These are phyloP conservation scores for Sinocyclocheilus anshuiensis DNA, from an alignment of 2,113 vertebrate species.

Conservation along the genomic window DNA sequence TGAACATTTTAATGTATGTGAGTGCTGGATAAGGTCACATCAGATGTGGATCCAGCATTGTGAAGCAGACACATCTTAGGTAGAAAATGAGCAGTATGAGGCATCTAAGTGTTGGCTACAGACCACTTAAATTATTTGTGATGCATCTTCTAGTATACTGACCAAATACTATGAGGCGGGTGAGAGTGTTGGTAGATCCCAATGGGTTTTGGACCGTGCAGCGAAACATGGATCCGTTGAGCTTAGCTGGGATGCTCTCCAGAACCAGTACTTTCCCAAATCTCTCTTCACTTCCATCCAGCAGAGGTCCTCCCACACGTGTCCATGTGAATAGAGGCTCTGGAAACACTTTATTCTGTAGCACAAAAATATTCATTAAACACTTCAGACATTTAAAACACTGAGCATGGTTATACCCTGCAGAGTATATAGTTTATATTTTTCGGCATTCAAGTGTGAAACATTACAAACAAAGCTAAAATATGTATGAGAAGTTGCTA, in stretches of 20 bases:
- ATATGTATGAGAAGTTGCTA: not conserved
- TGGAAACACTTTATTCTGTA: constrained; percentile 86
- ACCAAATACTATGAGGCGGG: constrained; percentile 87
- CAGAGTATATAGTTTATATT: not conserved
- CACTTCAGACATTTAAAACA: not conserved
- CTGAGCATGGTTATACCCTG: not conserved
- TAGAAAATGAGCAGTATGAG: not conserved
- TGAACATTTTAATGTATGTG: not conserved
- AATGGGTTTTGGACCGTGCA: constrained; percentile 88
- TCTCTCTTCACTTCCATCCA: constrained; percentile 80
- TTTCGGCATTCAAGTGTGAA: not conserved
- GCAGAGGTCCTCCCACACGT: constrained; percentile 81
- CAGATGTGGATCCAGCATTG: constrained; percentile 10
- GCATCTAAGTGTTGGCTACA: not conserved
- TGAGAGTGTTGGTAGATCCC: constrained; percentile 86
- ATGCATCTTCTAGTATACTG: constrained; percentile 21
- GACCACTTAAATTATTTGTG: not conserved
- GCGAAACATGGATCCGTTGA: constrained; percentile 88
- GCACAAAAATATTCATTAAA: not conserved
- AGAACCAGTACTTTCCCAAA: constrained; percentile 82
- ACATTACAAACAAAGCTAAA: constrained; percentile 3
- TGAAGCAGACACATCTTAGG: not conserved
- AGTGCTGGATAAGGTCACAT: not conserved
- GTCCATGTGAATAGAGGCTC: constrained; percentile 91
- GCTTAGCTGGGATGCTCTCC: constrained; percentile 82